phyloP scores from a whole-genome alignment of 2,113 vertebrate genomes.

The Sapayoa aenigma region DNA sequence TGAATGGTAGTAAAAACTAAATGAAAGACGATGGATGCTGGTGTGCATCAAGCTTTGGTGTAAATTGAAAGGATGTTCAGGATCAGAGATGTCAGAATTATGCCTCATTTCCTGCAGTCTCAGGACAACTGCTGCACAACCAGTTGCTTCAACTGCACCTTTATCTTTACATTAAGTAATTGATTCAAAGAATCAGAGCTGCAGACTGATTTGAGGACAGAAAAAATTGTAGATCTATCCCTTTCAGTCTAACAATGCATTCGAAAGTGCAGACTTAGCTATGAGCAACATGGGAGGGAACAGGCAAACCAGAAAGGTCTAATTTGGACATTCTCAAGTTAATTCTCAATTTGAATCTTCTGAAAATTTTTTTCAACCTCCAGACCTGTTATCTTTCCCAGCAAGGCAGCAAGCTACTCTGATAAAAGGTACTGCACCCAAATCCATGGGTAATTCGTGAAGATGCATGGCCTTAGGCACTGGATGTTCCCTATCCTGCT shows the following conservation, averaged over 20 bases:
- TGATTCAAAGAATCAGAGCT: neutral
- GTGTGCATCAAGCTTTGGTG: neutral
- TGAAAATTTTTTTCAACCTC: neutral
- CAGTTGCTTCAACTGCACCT: neutral
- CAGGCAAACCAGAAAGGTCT: neutral
- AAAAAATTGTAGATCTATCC: neutral
- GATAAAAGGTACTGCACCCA: neutral
- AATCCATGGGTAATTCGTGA: neutral
- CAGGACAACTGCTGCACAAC: neutral
- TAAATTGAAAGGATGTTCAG: neutral
- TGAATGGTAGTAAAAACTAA: neutral
- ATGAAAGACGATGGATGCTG: neutral
- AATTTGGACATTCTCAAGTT: neutral
- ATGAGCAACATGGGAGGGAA: neutral
- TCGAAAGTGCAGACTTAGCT: neutral
- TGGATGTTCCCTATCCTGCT: neutral
- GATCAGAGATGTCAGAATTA: slow-evolving; percentile 56
- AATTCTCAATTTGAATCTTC: rapidly evolving
- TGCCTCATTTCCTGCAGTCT: slow-evolving; percentile 14
- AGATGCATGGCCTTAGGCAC: neutral
- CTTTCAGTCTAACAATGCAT: neutral
- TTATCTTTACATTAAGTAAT: neutral
- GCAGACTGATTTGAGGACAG: neutral
- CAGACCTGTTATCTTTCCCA: neutral
- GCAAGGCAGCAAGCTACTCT: neutral